phyloP scores from a whole-genome alignment of 2,888 invertebrate species.

The Plagiodera versicolora region DNA sequence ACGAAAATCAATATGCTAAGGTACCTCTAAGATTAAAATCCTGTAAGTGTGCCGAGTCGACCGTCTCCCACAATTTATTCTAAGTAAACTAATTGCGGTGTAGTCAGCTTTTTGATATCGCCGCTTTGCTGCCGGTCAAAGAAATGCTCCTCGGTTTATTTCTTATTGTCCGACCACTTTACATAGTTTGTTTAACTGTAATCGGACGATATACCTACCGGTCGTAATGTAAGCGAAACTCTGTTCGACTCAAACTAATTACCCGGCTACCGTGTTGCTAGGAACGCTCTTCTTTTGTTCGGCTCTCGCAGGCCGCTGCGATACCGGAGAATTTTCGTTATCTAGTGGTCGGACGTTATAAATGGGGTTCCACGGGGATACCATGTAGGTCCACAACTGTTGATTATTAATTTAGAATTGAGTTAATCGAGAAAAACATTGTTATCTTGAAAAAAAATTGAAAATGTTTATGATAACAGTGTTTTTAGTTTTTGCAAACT shows the following conservation, averaged over 20 bases:
- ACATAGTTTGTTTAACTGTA: conserved; percentile 22
- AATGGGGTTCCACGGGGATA: too few species aligned
- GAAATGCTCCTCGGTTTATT: conserved; percentile 15
- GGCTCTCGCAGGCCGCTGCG: too few species aligned
- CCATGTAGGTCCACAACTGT: too few species aligned
- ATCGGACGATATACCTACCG: conserved; percentile 32
- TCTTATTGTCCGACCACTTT: conserved; percentile 9
- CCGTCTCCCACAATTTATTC: conserved; percentile 35
- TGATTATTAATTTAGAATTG: too few species aligned
- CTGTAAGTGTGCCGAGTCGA: neutral
- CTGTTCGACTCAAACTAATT: conserved; percentile 35
- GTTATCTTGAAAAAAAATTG: too few species aligned
- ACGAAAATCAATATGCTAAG: too few species aligned
- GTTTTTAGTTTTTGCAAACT: too few species aligned
- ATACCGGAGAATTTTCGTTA: too few species aligned
- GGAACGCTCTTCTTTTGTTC: conserved; percentile 22
- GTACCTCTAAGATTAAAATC: too few species aligned
- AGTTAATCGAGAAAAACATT: too few species aligned
- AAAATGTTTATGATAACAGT: too few species aligned
- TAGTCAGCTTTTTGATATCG: conserved; percentile 39
- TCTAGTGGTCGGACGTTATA: too few species aligned
- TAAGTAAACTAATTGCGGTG: conserved; percentile 42
- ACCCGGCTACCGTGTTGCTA: conserved; percentile 34
- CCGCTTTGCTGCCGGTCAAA: conserved; percentile 31
- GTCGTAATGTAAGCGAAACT: conserved; percentile 20